phyloP scores from a whole-genome alignment of 2,113 vertebrate species.

The Acrocephalus kingi region DNA sequence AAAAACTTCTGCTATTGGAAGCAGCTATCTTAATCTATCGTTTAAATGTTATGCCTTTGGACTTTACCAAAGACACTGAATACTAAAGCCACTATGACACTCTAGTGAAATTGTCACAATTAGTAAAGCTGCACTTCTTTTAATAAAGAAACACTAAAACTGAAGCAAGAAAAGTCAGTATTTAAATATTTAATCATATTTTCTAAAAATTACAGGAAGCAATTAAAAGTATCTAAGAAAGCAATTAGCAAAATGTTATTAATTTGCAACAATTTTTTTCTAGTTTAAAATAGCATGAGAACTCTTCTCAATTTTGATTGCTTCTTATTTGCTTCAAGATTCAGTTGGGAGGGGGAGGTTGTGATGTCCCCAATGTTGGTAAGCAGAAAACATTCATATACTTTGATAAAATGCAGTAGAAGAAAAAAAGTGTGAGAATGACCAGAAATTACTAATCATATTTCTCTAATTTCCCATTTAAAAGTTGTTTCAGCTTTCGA shows the following conservation, averaged over 20 bases:
- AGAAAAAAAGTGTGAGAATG: neutral
- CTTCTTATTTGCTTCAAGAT: neutral
- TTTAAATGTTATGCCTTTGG: neutral
- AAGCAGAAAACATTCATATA: neutral
- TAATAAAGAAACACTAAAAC: neutral
- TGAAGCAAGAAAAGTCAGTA: neutral
- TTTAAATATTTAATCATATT: neutral
- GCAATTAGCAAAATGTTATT: neutral
- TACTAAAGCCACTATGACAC: neutral
- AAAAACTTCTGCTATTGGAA: neutral
- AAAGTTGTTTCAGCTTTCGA: neutral
- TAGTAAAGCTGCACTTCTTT: neutral
- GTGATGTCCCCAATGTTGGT: neutral
- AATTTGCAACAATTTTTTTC: neutral
- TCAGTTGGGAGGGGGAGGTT: rapidly evolving
- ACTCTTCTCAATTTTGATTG: neutral
- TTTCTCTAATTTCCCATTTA: neutral
- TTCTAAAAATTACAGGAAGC: neutral
- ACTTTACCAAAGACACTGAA: neutral
- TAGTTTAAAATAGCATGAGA: neutral
- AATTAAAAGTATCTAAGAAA: neutral
- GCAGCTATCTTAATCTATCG: neutral
- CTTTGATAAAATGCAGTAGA: neutral
- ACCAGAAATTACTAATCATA: neutral
- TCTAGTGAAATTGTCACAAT: rapidly evolving